Evolutionary conservation across 2,113 vertebrate species (phyloP).

Genomic region (Festucalex cinctus): DNA sequence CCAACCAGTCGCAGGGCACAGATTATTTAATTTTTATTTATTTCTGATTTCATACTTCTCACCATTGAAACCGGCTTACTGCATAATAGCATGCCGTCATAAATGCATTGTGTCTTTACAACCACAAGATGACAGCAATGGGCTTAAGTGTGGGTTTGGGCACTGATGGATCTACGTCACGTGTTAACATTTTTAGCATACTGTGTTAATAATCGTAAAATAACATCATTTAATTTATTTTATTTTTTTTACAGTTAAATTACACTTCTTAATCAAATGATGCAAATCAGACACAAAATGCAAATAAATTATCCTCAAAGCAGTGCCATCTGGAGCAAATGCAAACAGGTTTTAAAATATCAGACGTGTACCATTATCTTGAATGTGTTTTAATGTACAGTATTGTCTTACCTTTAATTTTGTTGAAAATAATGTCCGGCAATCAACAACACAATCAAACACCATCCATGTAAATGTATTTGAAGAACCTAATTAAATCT

Average conservation of each 20-base stretch:
- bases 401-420: neutral
- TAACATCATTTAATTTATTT: no score
- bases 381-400: no score
- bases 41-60: neutral
- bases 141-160: neutral
- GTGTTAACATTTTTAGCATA: neutral
- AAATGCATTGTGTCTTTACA: slow-evolving; percentile 10
- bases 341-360: no score
- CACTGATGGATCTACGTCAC: neutral
- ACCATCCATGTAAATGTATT: neutral
- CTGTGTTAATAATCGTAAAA: no score
- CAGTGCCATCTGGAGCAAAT: no score
- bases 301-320: neutral
- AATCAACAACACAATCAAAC: no score
- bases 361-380: no score
- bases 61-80: neutral
- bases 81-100: no score
- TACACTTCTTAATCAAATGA: neutral
- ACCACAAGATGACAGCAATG: slow-evolving; percentile 62
- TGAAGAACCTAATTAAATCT: neutral
- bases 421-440: neutral
- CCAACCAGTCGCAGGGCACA: no score
- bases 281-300: neutral
- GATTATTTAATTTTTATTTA: no score
- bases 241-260: no score